phyloP scores from a whole-genome alignment of 2,888 invertebrate species.

The Ophion obscuratus region DNA sequence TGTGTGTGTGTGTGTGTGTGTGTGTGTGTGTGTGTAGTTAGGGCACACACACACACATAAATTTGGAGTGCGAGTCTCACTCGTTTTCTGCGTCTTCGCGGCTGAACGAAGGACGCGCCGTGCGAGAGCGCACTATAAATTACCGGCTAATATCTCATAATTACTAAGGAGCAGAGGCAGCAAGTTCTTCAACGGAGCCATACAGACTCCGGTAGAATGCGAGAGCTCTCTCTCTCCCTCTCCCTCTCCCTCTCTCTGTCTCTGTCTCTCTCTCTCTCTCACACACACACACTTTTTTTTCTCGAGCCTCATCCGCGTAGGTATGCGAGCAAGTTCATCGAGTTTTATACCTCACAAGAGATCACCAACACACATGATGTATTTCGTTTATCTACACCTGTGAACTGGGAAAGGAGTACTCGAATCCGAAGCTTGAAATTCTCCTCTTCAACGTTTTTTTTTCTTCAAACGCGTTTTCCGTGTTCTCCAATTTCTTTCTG shows the following conservation, averaged over 20 bases:
- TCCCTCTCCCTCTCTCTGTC: conserved; percentile 9
- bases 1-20: neutral
- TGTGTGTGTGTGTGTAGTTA: too few species aligned
- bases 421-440: neutral
- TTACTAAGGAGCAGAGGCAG: conserved; percentile 73
- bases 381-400: conserved; percentile 42
- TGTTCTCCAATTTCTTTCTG: neutral
- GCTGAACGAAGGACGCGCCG: conserved; percentile 70
- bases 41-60: conserved; percentile 11
- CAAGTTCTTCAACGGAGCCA: conserved; percentile 16
- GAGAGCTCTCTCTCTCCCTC: conserved; percentile 2
- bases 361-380: conserved; percentile 22
- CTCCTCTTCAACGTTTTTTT: neutral
- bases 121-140: conserved; percentile 78
- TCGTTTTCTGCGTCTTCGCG: conserved; percentile 37
- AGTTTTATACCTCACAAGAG: conserved; percentile 28
- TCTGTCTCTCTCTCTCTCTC: neutral
- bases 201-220: conserved; percentile 49
- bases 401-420: neutral
- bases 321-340: conserved; percentile 72
- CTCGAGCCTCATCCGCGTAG: conserved; percentile 73
- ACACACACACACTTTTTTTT: conserved; percentile 26
- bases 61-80: conserved; percentile 61
- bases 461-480: neutral
- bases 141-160: conserved; percentile 82